Evolutionary conservation across 2,113 vertebrate species (phyloP).

Genomic region (Leptodactylus fuscus): DNA sequence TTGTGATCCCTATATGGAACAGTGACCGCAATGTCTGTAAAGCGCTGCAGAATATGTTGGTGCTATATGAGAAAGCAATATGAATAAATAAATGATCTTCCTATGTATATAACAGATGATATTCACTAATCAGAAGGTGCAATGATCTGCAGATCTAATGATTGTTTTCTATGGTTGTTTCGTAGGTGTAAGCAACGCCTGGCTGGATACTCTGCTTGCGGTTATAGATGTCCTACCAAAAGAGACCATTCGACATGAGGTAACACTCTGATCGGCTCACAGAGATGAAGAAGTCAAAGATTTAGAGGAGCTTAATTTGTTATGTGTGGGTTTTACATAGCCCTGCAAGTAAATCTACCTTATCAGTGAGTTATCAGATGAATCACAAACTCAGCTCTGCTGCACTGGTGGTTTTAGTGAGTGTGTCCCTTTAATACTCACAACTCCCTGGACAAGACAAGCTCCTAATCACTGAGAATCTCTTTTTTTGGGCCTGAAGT

Average conservation of each 20-base stretch:
- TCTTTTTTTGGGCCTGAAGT: too few relatives aligned
- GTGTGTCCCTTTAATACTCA: neutral
- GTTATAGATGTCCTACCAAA: slow-evolving; percentile 90
- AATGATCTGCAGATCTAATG: neutral
- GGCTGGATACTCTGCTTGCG: slow-evolving; percentile 91
- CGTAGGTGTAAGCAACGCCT: slow-evolving; percentile 90
- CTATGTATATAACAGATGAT: neutral
- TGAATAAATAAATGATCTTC: too few relatives aligned
- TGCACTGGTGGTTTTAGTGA: neutral
- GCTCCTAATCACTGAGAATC: neutral
- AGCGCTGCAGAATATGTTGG: too few relatives aligned
- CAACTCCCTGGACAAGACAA: neutral
- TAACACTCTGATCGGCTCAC: slow-evolving; percentile 52
- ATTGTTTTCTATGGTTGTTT: slow-evolving; percentile 23
- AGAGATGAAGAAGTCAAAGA: neutral
- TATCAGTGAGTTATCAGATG: neutral
- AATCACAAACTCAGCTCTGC: too few relatives aligned
- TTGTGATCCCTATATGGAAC: too few relatives aligned
- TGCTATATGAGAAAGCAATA: too few relatives aligned
- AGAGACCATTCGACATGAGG: slow-evolving; percentile 92
- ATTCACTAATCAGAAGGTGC: neutral
- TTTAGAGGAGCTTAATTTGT: neutral
- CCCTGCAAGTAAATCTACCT: neutral
- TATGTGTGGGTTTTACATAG: neutral
- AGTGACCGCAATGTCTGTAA: too few relatives aligned